phyloP scores from a whole-genome alignment of 2,888 invertebrate genomes.

The Papilio gigon region DNA sequence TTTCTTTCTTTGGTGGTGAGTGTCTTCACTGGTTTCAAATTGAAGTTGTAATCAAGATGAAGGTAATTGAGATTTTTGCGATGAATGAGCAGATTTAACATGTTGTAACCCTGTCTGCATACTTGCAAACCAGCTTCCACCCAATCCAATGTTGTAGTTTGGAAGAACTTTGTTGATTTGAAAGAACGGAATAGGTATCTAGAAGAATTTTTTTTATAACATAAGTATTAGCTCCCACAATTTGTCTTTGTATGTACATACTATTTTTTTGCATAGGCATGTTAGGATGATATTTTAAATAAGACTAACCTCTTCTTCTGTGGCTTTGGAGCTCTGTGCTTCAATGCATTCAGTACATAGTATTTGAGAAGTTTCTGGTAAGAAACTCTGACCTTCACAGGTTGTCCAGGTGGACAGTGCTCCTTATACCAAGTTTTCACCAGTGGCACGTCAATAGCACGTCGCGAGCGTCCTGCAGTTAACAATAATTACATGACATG shows the following conservation, averaged over 20 bases:
- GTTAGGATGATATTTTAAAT: neutral
- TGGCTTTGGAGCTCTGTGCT: constrained; percentile 98
- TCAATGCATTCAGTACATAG: constrained; percentile 98
- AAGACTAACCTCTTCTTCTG: constrained; percentile 93
- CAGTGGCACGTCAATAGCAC: constrained; percentile 98
- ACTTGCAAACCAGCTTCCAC: constrained; percentile 99
- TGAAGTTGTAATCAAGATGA: constrained; percentile 99
- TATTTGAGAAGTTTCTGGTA: constrained; percentile 99
- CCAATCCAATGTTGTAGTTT: constrained; percentile 99
- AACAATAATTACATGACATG: neutral
- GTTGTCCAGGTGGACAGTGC: constrained; percentile 96
- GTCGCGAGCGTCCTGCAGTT: constrained; percentile 90
- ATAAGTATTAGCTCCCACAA: too few species aligned
- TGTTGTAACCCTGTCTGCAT: constrained; percentile 99
- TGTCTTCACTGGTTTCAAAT: constrained; percentile 99
- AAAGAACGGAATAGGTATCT: constrained; percentile 98
- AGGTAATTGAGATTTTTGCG: constrained; percentile 99
- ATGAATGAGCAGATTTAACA: constrained; percentile 99
- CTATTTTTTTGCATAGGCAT: neutral
- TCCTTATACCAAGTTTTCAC: constrained; percentile 99
- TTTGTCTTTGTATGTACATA: too few species aligned
- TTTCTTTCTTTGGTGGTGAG: constrained; percentile 99
- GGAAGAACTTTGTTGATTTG: constrained; percentile 99
- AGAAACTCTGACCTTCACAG: constrained; percentile 99
- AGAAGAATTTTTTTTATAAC: too few species aligned